Evolutionary conservation across 2,797 vertebrate species (phyloP).

Genomic region (Pseudopleuronectes americanus): DNA sequence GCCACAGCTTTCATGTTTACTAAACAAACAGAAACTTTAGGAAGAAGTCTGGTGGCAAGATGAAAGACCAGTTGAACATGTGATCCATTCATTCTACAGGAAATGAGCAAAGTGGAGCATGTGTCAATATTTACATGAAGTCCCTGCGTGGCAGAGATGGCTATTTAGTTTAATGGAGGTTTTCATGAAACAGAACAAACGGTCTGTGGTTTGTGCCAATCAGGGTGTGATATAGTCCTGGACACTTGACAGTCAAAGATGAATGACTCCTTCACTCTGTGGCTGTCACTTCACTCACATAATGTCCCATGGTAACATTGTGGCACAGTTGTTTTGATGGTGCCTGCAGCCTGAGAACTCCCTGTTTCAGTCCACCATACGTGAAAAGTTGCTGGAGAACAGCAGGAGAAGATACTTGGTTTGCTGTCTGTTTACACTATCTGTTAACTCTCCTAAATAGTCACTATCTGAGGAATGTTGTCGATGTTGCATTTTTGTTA

Average conservation of each 20-base stretch:
- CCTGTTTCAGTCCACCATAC: conserved; percentile 5
- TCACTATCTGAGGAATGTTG: conserved; percentile 59
- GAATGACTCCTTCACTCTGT: conserved; percentile 28
- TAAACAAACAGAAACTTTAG: conserved; percentile 47
- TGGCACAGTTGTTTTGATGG: conserved; percentile 6
- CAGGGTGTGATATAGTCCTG: conserved; percentile 24
- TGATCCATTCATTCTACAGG: conserved; percentile 63
- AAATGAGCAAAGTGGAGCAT: conserved; percentile 64
- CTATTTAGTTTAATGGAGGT: conserved; percentile 48
- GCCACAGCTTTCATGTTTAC: conserved; percentile 46
- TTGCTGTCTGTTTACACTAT: conserved; percentile 45
- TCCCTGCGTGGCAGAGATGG: conserved; percentile 23
- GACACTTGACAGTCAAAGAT: conserved; percentile 11
- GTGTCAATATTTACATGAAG: conserved; percentile 74
- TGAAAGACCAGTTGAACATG: conserved; percentile 62
- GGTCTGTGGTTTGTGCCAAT: conserved; percentile 26
- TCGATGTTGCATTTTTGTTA: conserved; percentile 35
- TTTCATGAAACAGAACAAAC: conserved; percentile 48
- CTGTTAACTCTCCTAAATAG: conserved; percentile 40
- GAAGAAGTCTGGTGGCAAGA: conserved; percentile 40
- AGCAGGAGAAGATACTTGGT: conserved; percentile 23
- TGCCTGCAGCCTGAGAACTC: neutral
- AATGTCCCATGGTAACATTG: conserved; percentile 21
- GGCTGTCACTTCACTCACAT: conserved; percentile 5
- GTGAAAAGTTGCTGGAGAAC: conserved; percentile 17